These are phyloP conservation scores for Habrosyne pyritoides DNA, from an alignment of 2,888 invertebrate genomes.

Conservation along the genomic window DNA sequence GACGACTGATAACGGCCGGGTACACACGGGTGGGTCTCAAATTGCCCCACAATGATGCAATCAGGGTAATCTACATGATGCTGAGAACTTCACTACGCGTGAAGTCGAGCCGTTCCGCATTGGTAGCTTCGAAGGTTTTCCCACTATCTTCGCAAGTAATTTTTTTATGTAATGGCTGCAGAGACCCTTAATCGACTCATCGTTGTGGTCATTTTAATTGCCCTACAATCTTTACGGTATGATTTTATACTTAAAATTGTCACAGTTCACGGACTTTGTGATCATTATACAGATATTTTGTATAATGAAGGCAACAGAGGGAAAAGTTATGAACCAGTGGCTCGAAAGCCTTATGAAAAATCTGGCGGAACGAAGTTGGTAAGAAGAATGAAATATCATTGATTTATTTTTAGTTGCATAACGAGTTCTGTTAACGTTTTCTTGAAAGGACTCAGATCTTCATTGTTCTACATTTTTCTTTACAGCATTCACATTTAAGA, in stretches of 20 bases:
- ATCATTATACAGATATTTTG: background rate
- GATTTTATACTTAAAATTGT: background rate
- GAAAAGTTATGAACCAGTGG: background rate
- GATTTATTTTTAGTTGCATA: background rate
- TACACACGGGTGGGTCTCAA: slow-evolving; percentile 54
- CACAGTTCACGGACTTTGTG: background rate
- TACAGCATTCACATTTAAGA: too few species aligned
- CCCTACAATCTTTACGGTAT: background rate
- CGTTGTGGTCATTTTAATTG: slow-evolving; percentile 35
- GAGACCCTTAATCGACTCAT: slow-evolving; percentile 52
- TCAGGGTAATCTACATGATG: slow-evolving; percentile 65
- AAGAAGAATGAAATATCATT: background rate
- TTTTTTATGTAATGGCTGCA: slow-evolving; percentile 59
- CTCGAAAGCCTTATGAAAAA: background rate
- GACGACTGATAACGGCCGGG: slow-evolving; percentile 40
- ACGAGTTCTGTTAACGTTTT: background rate
- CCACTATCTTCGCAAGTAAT: slow-evolving; percentile 61
- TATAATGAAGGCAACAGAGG: background rate
- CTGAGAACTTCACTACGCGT: slow-evolving; percentile 69
- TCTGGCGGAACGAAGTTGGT: background rate
- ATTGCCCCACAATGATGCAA: slow-evolving; percentile 67
- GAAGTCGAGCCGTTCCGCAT: slow-evolving; percentile 74
- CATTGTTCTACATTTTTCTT: too few species aligned
- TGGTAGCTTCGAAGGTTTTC: slow-evolving; percentile 66
- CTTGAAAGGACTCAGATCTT: too few species aligned